These are phyloP conservation scores for Lumbricus terrestris DNA, from an alignment of 2,888 invertebrate genomes.

Conservation along the genomic window DNA sequence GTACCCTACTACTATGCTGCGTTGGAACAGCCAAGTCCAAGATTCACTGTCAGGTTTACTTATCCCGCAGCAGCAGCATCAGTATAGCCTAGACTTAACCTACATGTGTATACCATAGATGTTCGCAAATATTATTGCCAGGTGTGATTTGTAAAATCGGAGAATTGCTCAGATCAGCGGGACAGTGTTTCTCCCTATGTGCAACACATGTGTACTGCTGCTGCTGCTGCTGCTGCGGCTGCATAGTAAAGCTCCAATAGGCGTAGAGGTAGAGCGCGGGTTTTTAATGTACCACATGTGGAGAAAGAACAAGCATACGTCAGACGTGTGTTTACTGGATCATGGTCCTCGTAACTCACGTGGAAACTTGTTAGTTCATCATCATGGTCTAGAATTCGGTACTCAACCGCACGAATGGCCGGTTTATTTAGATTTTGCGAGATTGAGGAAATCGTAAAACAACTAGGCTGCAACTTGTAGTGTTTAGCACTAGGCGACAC, in stretches of 20 bases:
- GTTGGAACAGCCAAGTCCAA: background rate
- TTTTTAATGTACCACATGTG: background rate
- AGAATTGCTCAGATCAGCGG: background rate
- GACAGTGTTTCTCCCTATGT: background rate
- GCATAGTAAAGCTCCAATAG: background rate
- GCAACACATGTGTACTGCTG: background rate
- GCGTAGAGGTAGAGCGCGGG: background rate
- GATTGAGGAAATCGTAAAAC: background rate
- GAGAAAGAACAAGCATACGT: background rate
- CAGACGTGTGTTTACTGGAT: background rate
- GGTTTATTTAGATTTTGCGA: background rate
- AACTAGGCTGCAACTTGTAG: background rate
- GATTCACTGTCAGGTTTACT: background rate
- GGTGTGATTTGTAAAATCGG: background rate
- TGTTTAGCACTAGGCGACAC: no score
- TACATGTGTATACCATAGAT: background rate
- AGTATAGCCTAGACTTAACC: background rate
- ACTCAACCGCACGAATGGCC: background rate
- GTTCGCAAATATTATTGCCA: background rate
- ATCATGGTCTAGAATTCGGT: background rate
- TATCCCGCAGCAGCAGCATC: background rate
- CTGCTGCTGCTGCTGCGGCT: background rate
- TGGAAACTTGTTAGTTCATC: constrained; percentile 3
- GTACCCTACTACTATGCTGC: no score
- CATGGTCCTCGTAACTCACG: background rate